These are phyloP conservation scores for Gryllus bimaculatus DNA, from an alignment of 1,140 invertebrate species.

Conservation along the genomic window DNA sequence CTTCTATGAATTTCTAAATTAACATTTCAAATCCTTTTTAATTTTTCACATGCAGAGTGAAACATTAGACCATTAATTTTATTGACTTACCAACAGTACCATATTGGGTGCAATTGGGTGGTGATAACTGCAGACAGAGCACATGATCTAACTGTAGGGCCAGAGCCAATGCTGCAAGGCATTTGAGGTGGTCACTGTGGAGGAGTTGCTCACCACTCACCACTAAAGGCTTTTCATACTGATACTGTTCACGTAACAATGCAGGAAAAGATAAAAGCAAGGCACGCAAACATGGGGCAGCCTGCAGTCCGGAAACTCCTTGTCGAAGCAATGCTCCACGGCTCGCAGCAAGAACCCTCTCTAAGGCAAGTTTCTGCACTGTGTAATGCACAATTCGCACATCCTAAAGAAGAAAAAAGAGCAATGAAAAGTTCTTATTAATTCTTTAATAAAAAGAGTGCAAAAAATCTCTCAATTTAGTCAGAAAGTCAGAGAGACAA, in stretches of 20 bases:
- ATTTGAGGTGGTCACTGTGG: constrained; percentile 51
- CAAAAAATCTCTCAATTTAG: too few relatives aligned
- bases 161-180: constrained; percentile 44
- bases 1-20: too few relatives aligned
- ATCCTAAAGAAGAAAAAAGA: constrained; percentile 32
- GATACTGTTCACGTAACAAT: constrained; percentile 45
- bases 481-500: too few relatives aligned
- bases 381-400: constrained; percentile 40
- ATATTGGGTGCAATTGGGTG: constrained; percentile 34
- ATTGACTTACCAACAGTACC: constrained; percentile 22
- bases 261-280: constrained; percentile 43
- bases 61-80: too few relatives aligned
- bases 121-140: constrained; percentile 40
- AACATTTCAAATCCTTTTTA: too few relatives aligned
- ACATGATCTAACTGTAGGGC: constrained; percentile 45
- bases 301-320: constrained; percentile 44
- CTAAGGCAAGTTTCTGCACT: constrained; percentile 34
- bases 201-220: constrained; percentile 48
- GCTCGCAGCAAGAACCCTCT: constrained; percentile 40
- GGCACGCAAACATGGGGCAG: constrained; percentile 45
- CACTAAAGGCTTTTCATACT: constrained; percentile 46
- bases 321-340: constrained; percentile 41
- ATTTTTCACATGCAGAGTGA: too few relatives aligned
- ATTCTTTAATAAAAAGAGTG: too few relatives aligned
- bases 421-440: neutral